phyloP scores from a whole-genome alignment of 2,888 invertebrate genomes.

The Amblyjoppa proteus region DNA sequence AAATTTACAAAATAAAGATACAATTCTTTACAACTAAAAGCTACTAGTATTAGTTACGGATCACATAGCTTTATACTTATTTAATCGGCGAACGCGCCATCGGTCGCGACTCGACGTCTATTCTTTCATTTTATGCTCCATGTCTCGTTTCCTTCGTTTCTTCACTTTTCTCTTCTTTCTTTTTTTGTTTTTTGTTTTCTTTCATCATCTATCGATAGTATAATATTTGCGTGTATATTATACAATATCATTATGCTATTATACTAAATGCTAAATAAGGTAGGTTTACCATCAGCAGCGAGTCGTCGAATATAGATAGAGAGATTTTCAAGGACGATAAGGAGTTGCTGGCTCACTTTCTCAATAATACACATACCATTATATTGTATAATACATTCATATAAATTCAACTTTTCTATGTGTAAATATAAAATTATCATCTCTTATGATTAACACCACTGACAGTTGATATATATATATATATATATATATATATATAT shows the following conservation, averaged over 20 bases:
- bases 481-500: too few relatives aligned
- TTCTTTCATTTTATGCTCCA: conserved; percentile 72
- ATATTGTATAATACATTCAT: conserved; percentile 78
- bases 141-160: conserved; percentile 59
- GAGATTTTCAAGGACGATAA: conserved; percentile 44
- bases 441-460: conserved; percentile 82
- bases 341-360: conserved; percentile 71
- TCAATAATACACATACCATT: conserved; percentile 67
- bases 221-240: conserved; percentile 48
- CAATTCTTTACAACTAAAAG: conserved; percentile 85
- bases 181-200: conserved; percentile 46
- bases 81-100: conserved; percentile 43
- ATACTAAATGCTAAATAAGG: conserved; percentile 84
- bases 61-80: conserved; percentile 84
- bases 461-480: conserved; percentile 77
- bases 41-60: conserved; percentile 83
- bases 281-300: conserved; percentile 72
- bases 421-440: conserved; percentile 84
- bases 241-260: conserved; percentile 73
- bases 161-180: conserved; percentile 70
- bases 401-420: conserved; percentile 77
- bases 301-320: conserved; percentile 49
- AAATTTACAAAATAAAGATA: conserved; percentile 85
- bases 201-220: conserved; percentile 63
- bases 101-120: conserved; percentile 70